These are phyloP conservation scores for Volucella inflata DNA, from an alignment of 2,888 invertebrate genomes.

Conservation along the genomic window DNA sequence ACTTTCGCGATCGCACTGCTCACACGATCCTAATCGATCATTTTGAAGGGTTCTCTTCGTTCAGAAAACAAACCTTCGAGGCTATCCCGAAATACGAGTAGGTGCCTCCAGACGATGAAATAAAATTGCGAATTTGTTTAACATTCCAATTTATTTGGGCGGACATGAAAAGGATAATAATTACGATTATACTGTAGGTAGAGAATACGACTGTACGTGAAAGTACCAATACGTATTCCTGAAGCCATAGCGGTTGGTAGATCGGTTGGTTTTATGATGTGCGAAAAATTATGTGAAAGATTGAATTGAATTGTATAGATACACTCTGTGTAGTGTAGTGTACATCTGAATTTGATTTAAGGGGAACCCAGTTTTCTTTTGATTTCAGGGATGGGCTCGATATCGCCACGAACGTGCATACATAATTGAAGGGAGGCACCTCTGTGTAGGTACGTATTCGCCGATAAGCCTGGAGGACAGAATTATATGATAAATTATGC, in stretches of 20 bases:
- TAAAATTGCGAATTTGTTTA: conserved; percentile 67
- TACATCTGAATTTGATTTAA: not conserved
- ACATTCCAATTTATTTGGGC: conserved; percentile 71
- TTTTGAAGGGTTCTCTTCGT: conserved; percentile 14
- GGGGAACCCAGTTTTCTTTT: conserved; percentile 20
- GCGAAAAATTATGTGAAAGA: conserved; percentile 70
- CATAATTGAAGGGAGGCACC: conserved; percentile 71
- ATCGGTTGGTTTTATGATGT: conserved; percentile 73
- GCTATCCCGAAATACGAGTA: not conserved
- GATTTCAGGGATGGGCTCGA: conserved; percentile 61
- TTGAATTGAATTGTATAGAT: conserved; percentile 65
- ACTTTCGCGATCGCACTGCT: conserved; percentile 45
- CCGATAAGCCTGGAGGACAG: conserved; percentile 57
- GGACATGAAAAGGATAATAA: conserved; percentile 68
- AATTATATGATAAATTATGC: conserved; percentile 75
- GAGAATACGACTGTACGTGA: not conserved
- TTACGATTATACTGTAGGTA: conserved; percentile 42
- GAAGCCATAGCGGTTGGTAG: conserved; percentile 58
- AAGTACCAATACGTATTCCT: conserved; percentile 46
- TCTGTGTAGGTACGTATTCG: conserved; percentile 5
- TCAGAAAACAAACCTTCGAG: conserved; percentile 24
- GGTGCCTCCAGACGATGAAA: not conserved
- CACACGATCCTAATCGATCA: conserved; percentile 73
- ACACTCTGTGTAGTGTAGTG: conserved; percentile 3
- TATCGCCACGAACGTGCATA: conserved; percentile 54